A percentile compares a stretch with the other conserved stretches of the same genome.
These are phyloP conservation scores for Orestias chungarensis DNA, from an alignment of 2,797 vertebrate species.

Conservation along the genomic window DNA sequence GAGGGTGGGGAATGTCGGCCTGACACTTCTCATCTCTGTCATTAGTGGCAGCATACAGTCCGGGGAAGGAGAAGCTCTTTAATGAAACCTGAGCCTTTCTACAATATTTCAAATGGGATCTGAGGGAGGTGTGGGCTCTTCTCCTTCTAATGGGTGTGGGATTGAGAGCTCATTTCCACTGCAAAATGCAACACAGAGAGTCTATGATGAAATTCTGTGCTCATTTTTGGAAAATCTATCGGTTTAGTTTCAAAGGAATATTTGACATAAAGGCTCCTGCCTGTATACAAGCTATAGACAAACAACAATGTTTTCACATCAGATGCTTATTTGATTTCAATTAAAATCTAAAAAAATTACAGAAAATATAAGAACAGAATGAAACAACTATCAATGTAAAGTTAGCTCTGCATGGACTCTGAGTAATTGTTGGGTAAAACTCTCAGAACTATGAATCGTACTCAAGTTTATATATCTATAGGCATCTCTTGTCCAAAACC, in stretches of 20 bases:
- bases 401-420: neutral
- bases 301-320: neutral
- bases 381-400: neutral
- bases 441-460: neutral
- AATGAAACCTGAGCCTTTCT: slow-evolving; percentile 65
- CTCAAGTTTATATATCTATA: too few relatives aligned
- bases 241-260: slow-evolving; percentile 32
- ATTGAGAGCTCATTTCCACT: slow-evolving; percentile 57
- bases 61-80: slow-evolving; percentile 62
- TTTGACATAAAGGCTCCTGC: neutral
- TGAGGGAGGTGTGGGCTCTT: slow-evolving; percentile 42
- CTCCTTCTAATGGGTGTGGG: slow-evolving; percentile 37
- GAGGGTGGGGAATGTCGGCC: slow-evolving; percentile 44
- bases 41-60: slow-evolving; percentile 53
- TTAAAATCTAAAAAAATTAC: neutral
- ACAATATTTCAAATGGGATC: slow-evolving; percentile 53
- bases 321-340: neutral
- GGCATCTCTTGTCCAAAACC: too few relatives aligned
- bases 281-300: neutral
- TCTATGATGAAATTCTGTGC: slow-evolving; percentile 59
- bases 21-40: slow-evolving; percentile 64
- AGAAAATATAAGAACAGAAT: neutral
- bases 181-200: slow-evolving; percentile 52
- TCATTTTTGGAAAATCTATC: slow-evolving; percentile 47
- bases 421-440: neutral